Percentiles rank a stretch among this genome's conserved stretches.
Conservation (phyloP, 2,888 invertebrate genomes). For the Drosophila hawaiiensis region DNA sequence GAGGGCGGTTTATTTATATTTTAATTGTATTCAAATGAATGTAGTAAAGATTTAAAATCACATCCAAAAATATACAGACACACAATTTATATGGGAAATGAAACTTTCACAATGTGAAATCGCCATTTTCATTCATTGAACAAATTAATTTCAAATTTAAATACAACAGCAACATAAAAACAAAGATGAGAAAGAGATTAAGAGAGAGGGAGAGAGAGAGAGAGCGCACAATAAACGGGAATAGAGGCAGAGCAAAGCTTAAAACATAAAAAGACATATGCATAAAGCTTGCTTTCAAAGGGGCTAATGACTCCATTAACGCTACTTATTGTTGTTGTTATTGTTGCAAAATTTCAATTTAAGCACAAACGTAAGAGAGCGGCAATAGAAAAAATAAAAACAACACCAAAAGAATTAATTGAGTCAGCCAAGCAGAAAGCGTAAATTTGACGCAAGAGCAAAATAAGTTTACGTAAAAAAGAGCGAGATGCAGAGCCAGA, state of each 20-base stretch:
- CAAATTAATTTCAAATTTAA: slow-evolving; percentile 48
- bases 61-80: background rate
- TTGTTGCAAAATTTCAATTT: slow-evolving; percentile 58
- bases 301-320: slow-evolving; percentile 63
- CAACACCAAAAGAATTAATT: slow-evolving; percentile 69
- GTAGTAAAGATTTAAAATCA: background rate
- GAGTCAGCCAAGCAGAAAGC: slow-evolving; percentile 78
- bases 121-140: slow-evolving; percentile 60
- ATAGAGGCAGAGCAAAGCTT: slow-evolving; percentile 35
- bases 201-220: slow-evolving; percentile 9
- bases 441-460: slow-evolving; percentile 66
- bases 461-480: slow-evolving; percentile 24
- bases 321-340: slow-evolving; percentile 24
- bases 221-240: slow-evolving; percentile 10
- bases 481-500: slow-evolving; percentile 14
- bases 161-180: slow-evolving; percentile 34
- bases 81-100: slow-evolving; percentile 34
- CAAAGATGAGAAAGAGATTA: slow-evolving; percentile 5
- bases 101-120: slow-evolving; percentile 70
- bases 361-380: slow-evolving; percentile 58
- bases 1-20: background rate
- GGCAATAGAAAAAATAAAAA: slow-evolving; percentile 24
- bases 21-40: background rate
- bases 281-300: slow-evolving; percentile 45
- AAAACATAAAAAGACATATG: slow-evolving; percentile 18